Conservation (phyloP, 2,888 invertebrate species). For the Sarcophaga carnaria region DNA sequence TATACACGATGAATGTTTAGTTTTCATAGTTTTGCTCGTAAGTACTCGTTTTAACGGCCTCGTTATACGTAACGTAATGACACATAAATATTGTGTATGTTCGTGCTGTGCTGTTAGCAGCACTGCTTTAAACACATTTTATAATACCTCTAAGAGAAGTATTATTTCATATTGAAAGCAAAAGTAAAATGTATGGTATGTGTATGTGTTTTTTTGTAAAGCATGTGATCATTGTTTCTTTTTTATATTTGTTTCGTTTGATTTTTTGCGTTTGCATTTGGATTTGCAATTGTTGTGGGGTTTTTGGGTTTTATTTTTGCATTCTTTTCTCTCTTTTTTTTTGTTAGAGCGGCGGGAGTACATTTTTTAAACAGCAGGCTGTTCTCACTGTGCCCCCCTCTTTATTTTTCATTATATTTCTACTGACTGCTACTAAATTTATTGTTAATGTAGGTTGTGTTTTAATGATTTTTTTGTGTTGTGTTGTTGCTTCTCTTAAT, state of each 20-base stretch:
- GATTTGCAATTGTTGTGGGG: background rate
- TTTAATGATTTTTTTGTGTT: slow-evolving; percentile 46
- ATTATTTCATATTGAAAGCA: slow-evolving; percentile 82
- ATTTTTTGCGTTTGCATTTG: slow-evolving; percentile 14
- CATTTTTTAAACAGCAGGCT: no score
- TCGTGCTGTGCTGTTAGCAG: slow-evolving; percentile 43
- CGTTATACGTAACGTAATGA: slow-evolving; percentile 66
- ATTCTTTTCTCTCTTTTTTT: slow-evolving; percentile 22
- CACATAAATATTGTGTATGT: slow-evolving; percentile 52
- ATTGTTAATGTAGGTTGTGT: slow-evolving; percentile 70
- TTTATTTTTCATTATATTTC: slow-evolving; percentile 4
- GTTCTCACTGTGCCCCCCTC: background rate
- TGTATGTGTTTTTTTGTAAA: slow-evolving; percentile 38
- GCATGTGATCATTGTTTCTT: slow-evolving; percentile 65
- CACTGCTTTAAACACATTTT: slow-evolving; percentile 24
- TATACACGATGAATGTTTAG: background rate
- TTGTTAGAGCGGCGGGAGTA: slow-evolving; percentile 13
- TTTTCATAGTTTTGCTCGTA: slow-evolving; percentile 55
- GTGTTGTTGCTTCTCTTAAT: no score
- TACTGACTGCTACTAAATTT: slow-evolving; percentile 63
- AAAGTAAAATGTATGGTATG: slow-evolving; percentile 75
- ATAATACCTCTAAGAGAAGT: slow-evolving; percentile 22
- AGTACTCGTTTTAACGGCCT: slow-evolving; percentile 69
- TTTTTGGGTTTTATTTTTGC: slow-evolving; percentile 3
- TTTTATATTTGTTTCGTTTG: slow-evolving; percentile 24